phyloP scores from a whole-genome alignment of 1,140 invertebrate species.

The Drosophila truncata region DNA sequence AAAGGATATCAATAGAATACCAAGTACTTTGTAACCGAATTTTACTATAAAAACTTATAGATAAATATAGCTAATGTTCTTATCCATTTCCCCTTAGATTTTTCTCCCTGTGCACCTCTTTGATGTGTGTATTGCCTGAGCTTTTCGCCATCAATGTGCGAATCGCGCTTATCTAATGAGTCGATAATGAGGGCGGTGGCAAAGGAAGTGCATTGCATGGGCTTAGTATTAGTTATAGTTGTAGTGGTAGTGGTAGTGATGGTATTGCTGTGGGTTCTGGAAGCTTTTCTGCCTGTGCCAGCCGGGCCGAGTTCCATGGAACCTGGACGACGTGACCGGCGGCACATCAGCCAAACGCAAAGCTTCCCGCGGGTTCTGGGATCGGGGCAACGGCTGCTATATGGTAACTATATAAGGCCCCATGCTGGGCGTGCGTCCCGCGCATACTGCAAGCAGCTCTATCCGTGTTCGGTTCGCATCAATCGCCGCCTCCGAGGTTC shows the following conservation, averaged over 20 bases:
- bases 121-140: conserved; percentile 11
- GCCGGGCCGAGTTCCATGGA: neutral
- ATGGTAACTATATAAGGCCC: conserved; percentile 54
- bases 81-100: neutral
- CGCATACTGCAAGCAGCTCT: conserved; percentile 58
- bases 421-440: conserved; percentile 49
- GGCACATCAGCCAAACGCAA: conserved; percentile 46
- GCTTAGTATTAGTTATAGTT: neutral
- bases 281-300: conserved; percentile 39
- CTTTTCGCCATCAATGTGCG: conserved; percentile 54
- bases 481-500: neutral
- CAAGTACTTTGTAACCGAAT: too few relatives aligned
- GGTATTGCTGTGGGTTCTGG: conserved; percentile 1
- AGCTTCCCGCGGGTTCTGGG: conserved; percentile 38
- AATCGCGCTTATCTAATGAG: conserved; percentile 69
- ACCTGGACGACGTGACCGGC: conserved; percentile 61
- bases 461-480: conserved; percentile 13
- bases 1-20: too few relatives aligned
- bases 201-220: conserved; percentile 61
- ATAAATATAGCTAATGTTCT: too few relatives aligned
- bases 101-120: conserved; percentile 5
- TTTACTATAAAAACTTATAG: too few relatives aligned
- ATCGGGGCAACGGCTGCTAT: neutral
- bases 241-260: neutral
- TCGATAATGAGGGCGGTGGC: conserved; percentile 63